Percentiles rank a stretch among this genome's conserved stretches.
Evolutionary conservation across 2,113 vertebrate genomes (phyloP).

Genomic region (Syngnathus floridae): DNA sequence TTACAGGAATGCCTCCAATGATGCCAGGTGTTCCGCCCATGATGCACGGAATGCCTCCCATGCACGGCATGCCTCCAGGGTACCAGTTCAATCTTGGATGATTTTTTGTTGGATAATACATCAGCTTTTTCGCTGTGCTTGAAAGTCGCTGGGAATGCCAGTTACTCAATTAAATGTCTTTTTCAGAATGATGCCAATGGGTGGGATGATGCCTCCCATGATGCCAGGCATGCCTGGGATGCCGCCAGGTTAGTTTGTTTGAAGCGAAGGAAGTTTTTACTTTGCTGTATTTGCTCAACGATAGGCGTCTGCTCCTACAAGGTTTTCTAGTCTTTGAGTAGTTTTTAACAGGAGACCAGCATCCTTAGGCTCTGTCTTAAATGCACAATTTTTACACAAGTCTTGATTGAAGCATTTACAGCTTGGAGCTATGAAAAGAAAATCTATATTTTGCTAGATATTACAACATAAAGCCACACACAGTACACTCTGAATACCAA

Average conservation of each 20-base stretch:
- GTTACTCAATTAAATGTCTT: neutral
- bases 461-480: too few species aligned
- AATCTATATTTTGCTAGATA: too few species aligned
- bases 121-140: neutral
- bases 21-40: conserved; percentile 92
- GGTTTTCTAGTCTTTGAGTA: too few species aligned
- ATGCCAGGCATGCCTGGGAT: conserved; percentile 72
- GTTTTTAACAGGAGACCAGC: too few species aligned
- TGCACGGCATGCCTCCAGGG: conserved; percentile 69
- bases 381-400: too few species aligned
- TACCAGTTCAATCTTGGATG: conserved; percentile 12
- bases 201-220: conserved; percentile 86
- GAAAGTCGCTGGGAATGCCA: neutral
- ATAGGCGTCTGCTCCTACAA: neutral
- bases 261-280: neutral
- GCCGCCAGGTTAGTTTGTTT: conserved; percentile 58
- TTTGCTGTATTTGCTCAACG: neutral
- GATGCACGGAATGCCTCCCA: conserved; percentile 72
- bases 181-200: conserved; percentile 67
- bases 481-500: too few species aligned
- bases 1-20: conserved; percentile 88
- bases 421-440: too few species aligned
- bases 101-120: neutral
- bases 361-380: too few species aligned
- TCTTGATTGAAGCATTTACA: too few species aligned